Conservation (phyloP, 2,113 vertebrate species). For the Tragulus kanchil region DNA sequence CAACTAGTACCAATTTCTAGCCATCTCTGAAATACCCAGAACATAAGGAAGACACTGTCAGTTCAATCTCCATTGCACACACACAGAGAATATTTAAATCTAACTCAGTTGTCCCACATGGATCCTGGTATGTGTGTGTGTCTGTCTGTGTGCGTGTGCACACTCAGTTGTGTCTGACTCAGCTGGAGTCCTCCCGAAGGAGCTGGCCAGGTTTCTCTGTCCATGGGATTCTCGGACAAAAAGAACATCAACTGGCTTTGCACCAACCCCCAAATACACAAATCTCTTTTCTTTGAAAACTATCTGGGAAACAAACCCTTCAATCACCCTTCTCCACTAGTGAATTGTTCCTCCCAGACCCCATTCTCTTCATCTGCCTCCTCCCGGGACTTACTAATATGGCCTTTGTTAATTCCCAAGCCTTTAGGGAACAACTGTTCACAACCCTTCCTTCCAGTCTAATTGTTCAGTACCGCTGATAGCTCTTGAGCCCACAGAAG, state of each 20-base stretch:
- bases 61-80: not conserved
- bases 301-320: conserved; percentile 49
- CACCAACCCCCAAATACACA: not conserved
- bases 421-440: conserved; percentile 51
- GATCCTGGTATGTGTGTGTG: not conserved
- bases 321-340: not conserved
- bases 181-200: too few relatives aligned
- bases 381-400: conserved; percentile 64
- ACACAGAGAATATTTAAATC: not conserved
- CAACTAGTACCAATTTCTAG: not conserved
- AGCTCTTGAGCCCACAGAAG: conserved; percentile 76
- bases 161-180: fast-evolving
- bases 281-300: conserved; percentile 67
- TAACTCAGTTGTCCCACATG: not conserved
- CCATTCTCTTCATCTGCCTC: not conserved
- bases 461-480: conserved; percentile 83
- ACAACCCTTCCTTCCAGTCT: conserved; percentile 69
- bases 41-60: not conserved
- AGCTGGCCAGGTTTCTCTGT: not conserved
- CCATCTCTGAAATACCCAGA: conserved; percentile 38
- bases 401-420: conserved; percentile 73
- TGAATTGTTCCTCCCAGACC: conserved; percentile 44
- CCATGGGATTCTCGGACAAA: not conserved
- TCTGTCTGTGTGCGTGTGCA: fast-evolving
- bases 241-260: conserved; percentile 52